Evolutionary conservation across 2,888 invertebrate genomes (phyloP), one percentile per base, ranked within the genome.

Genomic region (Lordiphosa andalusiaca): DNA sequence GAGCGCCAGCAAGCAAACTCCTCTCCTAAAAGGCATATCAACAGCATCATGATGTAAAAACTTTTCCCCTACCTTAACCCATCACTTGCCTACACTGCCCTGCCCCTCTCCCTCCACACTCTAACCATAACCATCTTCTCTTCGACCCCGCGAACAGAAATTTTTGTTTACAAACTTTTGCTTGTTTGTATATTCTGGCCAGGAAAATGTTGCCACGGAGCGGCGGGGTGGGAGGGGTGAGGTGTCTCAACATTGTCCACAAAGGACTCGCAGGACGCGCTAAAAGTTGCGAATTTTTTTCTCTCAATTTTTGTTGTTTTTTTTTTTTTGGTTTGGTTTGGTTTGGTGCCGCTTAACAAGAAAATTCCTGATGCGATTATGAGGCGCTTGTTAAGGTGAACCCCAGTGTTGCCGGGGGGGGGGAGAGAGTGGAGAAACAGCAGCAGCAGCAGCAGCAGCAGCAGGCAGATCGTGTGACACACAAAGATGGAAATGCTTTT

Each of bases 151-250:
- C 63, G 70, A 80, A 81, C 78, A 85, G 63, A 74, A 76, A 82
- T 86, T 85, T 86, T 85, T 86, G 84, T 85, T 83, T 85, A 82
- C 84, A 71, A 85, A 84, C 80, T 84, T 84, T 84, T 71, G 67
- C 84, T 81, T 85, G 85, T 83, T 81, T 77, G 76, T 80, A 53
- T 76, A 73, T 75, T 72, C 73, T 67, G 56, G 56, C 50, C 64
- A 37, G n/a, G 16, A 21, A 36, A 35, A 21, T 19, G 36, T 10
- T n/a, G n/a, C 19, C 16, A 44, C 21, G 30, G 25, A 40, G 16
- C 7, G n/a, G n/a, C 5, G 7, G 35, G 10, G 12, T 41, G 35
- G 23, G 19, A 54, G 37, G 41, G 49, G 51, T 30, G 12, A 19
- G 58, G 51, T 41, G 57, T 70, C 63, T 58, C 56, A 53, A 69